Conservation (phyloP, 1,140 invertebrate genomes). For the Polypedilum pembai region DNA sequence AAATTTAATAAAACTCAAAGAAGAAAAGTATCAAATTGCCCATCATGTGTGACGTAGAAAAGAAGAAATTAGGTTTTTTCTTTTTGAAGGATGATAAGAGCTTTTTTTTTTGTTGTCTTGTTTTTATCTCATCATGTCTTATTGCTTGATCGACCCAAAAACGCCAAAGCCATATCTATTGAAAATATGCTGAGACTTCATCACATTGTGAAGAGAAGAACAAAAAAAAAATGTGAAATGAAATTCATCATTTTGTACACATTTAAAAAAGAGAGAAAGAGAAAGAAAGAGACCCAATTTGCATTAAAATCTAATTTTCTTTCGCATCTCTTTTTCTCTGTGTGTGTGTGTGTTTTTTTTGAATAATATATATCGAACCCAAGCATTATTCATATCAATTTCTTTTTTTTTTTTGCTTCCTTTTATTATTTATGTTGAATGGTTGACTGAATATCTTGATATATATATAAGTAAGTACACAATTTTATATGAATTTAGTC, state of each 20-base stretch:
- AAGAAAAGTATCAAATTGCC: too few species aligned
- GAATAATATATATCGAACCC: background rate
- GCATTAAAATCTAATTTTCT: slow-evolving; percentile 27
- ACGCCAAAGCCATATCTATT: background rate
- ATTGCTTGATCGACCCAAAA: background rate
- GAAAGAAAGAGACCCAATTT: slow-evolving; percentile 22
- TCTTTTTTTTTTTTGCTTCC: background rate
- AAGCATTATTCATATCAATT: slow-evolving; percentile 26
- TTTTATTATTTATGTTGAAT: background rate
- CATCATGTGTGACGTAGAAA: too few species aligned
- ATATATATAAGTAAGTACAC: background rate
- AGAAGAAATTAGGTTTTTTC: background rate
- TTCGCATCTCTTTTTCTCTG: background rate
- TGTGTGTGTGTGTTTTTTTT: background rate
- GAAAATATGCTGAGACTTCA: slow-evolving; percentile 1
- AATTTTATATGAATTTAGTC: background rate
- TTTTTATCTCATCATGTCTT: background rate
- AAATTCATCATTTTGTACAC: slow-evolving; percentile 22
- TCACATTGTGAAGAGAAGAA: background rate
- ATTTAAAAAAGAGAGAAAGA: too few species aligned
- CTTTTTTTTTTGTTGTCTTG: background rate
- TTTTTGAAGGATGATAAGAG: background rate
- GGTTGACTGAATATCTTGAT: background rate
- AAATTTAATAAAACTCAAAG: too few species aligned
- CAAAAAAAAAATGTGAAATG: background rate